Conservation (phyloP, 2,888 invertebrate genomes). For the Drosophila buzzatii region DNA sequence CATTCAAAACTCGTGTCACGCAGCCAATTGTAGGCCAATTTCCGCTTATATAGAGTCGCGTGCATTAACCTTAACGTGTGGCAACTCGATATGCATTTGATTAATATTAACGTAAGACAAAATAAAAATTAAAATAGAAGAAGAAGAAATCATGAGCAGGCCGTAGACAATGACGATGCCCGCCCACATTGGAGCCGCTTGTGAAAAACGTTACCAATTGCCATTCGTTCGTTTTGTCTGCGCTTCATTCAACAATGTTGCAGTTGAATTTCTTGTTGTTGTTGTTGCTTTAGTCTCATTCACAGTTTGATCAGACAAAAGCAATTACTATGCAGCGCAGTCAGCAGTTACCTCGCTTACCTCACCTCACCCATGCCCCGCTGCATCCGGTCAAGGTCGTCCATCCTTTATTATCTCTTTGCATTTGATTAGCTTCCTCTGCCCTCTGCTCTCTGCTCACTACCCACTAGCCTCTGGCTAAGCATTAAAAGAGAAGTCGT, state of each 20-base stretch:
- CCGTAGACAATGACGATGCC: constrained; percentile 61
- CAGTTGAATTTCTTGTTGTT: constrained; percentile 32
- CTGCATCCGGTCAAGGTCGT: constrained; percentile 5
- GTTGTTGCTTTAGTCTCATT: constrained; percentile 35
- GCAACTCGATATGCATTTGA: constrained; percentile 50
- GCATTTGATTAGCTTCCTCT: constrained; percentile 1
- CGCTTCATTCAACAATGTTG: constrained; percentile 75
- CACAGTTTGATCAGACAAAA: constrained; percentile 24
- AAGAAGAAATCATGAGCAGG: constrained; percentile 25
- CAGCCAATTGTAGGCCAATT: constrained; percentile 35
- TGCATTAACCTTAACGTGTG: constrained; percentile 66
- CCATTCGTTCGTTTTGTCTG: constrained; percentile 25
- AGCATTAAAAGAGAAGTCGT: constrained; percentile 49
- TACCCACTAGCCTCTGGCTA: not conserved
- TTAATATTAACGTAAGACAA: constrained; percentile 1
- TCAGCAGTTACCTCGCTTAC: not conserved
- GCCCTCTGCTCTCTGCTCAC: not conserved
- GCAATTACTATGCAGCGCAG: constrained; percentile 30
- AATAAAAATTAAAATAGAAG: constrained; percentile 6
- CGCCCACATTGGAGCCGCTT: constrained; percentile 55
- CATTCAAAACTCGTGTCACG: constrained; percentile 3
- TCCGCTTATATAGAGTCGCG: constrained; percentile 67
- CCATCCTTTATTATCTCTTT: constrained; percentile 7
- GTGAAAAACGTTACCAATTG: constrained; percentile 49
- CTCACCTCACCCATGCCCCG: not conserved